Percentiles rank a stretch among this genome's conserved stretches.
phyloP scores from a whole-genome alignment of 2,797 vertebrate genomes.

The Tragopan temminckii region DNA sequence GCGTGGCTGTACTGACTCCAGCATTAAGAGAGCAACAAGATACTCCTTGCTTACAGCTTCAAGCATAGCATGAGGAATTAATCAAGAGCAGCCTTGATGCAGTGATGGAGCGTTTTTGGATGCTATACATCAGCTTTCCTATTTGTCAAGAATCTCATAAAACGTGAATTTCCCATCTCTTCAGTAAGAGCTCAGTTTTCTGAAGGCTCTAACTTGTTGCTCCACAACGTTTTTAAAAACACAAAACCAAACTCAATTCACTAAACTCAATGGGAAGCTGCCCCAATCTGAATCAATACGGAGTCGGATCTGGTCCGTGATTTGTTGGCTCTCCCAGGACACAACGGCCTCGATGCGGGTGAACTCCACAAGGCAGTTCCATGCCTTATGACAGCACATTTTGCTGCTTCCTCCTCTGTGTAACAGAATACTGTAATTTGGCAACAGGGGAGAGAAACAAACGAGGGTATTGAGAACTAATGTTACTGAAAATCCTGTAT shows the following conservation, averaged over 20 bases:
- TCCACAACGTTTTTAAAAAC: fast-evolving
- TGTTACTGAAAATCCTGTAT: neutral
- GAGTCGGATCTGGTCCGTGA: neutral
- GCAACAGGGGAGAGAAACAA: neutral
- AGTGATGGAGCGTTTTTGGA: neutral
- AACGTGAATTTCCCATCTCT: neutral
- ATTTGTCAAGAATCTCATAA: neutral
- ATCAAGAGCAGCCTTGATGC: neutral
- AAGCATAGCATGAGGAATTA: neutral
- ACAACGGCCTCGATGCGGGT: neutral
- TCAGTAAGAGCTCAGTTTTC: neutral
- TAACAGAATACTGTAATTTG: neutral
- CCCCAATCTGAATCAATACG: neutral
- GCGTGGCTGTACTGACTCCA: neutral
- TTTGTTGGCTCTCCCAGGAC: neutral
- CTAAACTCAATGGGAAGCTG: neutral
- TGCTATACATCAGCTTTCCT: neutral
- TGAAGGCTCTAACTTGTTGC: neutral
- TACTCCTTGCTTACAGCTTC: neutral
- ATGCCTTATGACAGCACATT: neutral
- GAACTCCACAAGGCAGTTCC: neutral
- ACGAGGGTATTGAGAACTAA: neutral
- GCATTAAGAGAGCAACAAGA: neutral
- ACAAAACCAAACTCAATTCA: neutral
- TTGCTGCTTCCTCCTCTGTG: neutral